These are phyloP conservation scores for Bedellia somnulentella DNA, from an alignment of 2,888 invertebrate genomes.

Conservation along the genomic window DNA sequence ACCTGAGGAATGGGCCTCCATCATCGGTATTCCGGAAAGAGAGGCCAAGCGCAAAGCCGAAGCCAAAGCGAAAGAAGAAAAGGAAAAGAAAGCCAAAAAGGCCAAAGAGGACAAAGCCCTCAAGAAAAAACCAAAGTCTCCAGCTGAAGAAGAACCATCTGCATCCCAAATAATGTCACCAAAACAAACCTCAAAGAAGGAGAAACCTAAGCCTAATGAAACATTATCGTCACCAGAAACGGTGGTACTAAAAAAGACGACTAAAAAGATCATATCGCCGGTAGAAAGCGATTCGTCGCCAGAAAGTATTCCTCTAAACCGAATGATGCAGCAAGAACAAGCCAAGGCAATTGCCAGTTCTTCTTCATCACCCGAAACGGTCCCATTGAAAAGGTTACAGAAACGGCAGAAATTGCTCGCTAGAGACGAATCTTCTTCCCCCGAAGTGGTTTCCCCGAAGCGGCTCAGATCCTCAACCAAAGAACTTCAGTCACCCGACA, in stretches of 20 bases:
- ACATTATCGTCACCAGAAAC: conserved; percentile 4
- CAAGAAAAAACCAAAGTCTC: too few species aligned
- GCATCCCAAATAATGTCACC: background rate
- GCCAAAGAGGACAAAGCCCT: background rate
- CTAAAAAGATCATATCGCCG: conserved; percentile 2
- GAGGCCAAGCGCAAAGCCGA: background rate
- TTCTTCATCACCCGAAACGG: conserved; percentile 9
- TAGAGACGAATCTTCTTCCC: background rate
- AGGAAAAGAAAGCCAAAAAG: too few species aligned
- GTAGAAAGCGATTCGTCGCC: background rate
- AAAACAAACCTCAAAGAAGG: background rate
- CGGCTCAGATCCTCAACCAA: conserved; percentile 12
- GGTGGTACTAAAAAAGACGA: background rate
- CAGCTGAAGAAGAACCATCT: too few species aligned
- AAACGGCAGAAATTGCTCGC: conserved; percentile 6
- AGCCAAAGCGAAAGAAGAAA: background rate
- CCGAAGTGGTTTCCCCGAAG: conserved; percentile 8
- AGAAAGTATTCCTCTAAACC: too few species aligned
- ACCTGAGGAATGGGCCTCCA: conserved; percentile 51
- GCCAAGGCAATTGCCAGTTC: too few species aligned
- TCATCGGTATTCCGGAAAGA: conserved; percentile 34
- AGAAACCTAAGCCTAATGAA: conserved; percentile 2
- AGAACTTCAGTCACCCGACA: conserved; percentile 17
- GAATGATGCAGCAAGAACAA: too few species aligned
- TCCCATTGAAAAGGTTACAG: conserved; percentile 11